phyloP scores from a whole-genome alignment of 2,113 vertebrate genomes.

The Thunnus maccoyii region DNA sequence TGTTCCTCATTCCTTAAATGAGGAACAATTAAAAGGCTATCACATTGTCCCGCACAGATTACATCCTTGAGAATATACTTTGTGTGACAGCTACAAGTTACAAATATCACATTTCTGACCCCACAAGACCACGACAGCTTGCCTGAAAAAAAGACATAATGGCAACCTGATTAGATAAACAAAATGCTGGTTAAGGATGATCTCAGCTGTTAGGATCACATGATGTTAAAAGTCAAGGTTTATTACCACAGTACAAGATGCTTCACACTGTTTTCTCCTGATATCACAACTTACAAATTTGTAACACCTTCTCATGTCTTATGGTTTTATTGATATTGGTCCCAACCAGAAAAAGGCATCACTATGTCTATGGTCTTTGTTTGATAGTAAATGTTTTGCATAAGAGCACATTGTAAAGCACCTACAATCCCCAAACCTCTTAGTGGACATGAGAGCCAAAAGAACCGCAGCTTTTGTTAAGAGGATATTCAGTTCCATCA shows the following conservation, averaged over 20 bases:
- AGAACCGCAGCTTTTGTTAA: no score
- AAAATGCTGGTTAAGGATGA: conserved; percentile 23
- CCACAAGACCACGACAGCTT: not conserved
- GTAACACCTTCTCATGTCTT: no score
- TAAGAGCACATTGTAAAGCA: no score
- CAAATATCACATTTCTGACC: conserved; percentile 18
- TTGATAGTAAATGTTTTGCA: no score
- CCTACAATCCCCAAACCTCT: no score
- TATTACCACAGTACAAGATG: not conserved
- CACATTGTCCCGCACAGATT: conserved; percentile 6
- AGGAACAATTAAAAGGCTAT: conserved; percentile 5
- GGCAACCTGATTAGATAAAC: conserved; percentile 16
- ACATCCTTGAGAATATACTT: conserved; percentile 10
- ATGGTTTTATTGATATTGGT: no score
- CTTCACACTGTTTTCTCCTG: no score
- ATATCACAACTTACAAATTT: no score
- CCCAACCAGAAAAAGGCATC: no score
- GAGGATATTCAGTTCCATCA: no score
- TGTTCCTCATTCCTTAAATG: not conserved
- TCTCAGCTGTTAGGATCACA: conserved; percentile 18
- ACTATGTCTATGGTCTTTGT: no score
- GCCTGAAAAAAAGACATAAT: conserved; percentile 13
- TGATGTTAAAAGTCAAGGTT: conserved; percentile 43
- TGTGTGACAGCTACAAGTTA: conserved; percentile 13
- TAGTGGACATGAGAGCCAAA: no score